Conservation (phyloP, 2,113 vertebrate genomes). For the Aldabrachelys gigantea region DNA sequence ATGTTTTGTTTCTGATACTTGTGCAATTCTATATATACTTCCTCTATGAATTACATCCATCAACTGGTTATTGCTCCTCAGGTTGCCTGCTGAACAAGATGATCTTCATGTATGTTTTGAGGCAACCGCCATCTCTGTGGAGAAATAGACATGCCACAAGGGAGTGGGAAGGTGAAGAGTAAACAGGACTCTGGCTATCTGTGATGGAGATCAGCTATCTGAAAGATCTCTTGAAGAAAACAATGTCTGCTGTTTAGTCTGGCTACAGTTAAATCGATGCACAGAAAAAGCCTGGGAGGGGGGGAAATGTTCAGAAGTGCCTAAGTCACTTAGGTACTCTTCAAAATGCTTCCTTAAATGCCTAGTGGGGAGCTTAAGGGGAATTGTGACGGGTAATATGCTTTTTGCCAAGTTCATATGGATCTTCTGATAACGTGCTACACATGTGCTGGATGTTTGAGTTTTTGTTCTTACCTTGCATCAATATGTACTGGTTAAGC, state of each 20-base stretch:
- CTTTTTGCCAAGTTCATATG: neutral
- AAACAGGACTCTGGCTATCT: neutral
- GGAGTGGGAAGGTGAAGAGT: neutral
- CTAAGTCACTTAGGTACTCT: neutral
- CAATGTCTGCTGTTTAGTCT: neutral
- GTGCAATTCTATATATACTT: neutral
- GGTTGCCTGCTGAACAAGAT: neutral
- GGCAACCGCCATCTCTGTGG: neutral
- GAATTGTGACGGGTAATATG: neutral
- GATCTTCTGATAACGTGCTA: accelerated
- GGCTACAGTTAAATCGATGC: neutral
- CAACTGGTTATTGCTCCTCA: neutral
- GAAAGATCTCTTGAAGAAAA: neutral
- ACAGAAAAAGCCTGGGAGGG: neutral
- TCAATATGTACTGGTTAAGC: neutral
- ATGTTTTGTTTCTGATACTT: neutral
- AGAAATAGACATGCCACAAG: neutral
- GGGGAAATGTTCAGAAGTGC: neutral
- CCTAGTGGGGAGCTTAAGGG: neutral
- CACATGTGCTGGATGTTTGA: neutral
- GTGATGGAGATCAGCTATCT: neutral
- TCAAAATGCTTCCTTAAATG: neutral
- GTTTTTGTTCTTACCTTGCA: neutral
- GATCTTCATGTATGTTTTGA: neutral
- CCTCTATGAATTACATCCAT: neutral